Base-by-base conservation (phyloP, 2,888 invertebrate genomes). In the Drosophila nr. perissopoda region DNA sequence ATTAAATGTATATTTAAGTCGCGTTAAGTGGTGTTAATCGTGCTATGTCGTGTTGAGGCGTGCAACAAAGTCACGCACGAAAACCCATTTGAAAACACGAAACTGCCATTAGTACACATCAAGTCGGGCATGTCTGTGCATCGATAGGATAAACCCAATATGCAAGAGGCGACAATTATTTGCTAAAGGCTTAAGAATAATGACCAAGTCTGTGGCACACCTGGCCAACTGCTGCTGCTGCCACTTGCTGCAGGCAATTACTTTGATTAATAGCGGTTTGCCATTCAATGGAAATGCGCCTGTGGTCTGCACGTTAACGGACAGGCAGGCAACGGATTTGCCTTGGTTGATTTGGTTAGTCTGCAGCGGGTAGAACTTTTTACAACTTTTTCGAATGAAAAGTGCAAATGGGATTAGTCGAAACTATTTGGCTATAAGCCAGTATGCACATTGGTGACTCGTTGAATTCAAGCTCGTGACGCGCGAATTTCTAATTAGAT, bases 191-290 rank as follows among this genome's bases (percentile, higher is more conserved):
- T 70, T 62, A 70, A 66, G 57, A 67, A 46, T 59, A 46, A 62
- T 46, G 57, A 25, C 52, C 72, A 72, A 33, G 46, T 31, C 10
- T 51, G 40, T 48, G 33, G 46, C 36, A 54, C 68, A 79, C 68
- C 81, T 79, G 79, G 18, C n/a, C 63, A 70, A 57, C 46, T 48
- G 64, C 71, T 75, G 79, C 76, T 76, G 61, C 65, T 65, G 60
- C 76, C 61, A 60, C 70, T 70, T 75, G 86, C 79, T 75, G 60
- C 66, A 42, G 73, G 89, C 88, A 90, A 90, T 91, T 91, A 91
- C 89, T 81, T 89, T 91, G 91, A 90, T 91, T 90, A 90, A 91
- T 90, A 80, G 90, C 82, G 89, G 83, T 81, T 80, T 75, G 76
- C 76, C 68, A 80, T 56, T 74, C 83, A 76, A 70, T 76, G 80